Evolutionary conservation across 1,140 invertebrate species (phyloP), one percentile per base, ranked within the genome.

Genomic region (Eurytemora carolleeae): DNA sequence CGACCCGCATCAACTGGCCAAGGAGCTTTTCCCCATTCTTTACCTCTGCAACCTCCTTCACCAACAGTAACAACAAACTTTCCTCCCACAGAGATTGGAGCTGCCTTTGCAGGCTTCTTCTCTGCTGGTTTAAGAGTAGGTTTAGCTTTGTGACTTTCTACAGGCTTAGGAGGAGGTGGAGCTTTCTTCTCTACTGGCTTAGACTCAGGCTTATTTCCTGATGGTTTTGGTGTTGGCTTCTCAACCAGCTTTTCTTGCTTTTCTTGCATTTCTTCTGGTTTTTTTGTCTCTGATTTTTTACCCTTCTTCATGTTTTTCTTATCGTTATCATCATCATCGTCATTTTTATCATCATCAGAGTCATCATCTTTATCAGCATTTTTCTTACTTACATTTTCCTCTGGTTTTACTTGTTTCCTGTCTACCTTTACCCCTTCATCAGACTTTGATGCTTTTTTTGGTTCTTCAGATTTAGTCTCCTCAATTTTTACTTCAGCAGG

Each of bases 31-130:
- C n/a, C 21, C 60, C 60, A 62, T 12, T 25, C 60, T 17, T 55
- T 17, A 2, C 60, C 60, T 18, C 60, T 17, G 25, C 60, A 62
- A 2, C 60, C 60, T 12, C 60, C 60, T 1, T 58, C 53, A 17
- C 60, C 60, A 2, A 62, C 18, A 21, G 21, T 24, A 44, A 62
- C 21, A 1, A 62, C 12, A 17, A 22, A 54, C 53, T 62, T 62
- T 17, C 52, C 52, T 18, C 24, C 55, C 18, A 57, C 56, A 54
- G 7, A 3, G 18, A 3, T 12, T 60, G 52, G 20, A 21, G 19
- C 3, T 18, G 31, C 31, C 17, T 58, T 60, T 56, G 25, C n/a
- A 15, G 19, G 26, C 22, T 53, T 21, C 56, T 24, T 52, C n/a
- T 52, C n/a, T 15, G 44, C n/a, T n/a, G 15, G 15, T 52, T 52